Base-by-base conservation (phyloP, 2,888 invertebrate genomes). In the Cerastoderma edule region DNA sequence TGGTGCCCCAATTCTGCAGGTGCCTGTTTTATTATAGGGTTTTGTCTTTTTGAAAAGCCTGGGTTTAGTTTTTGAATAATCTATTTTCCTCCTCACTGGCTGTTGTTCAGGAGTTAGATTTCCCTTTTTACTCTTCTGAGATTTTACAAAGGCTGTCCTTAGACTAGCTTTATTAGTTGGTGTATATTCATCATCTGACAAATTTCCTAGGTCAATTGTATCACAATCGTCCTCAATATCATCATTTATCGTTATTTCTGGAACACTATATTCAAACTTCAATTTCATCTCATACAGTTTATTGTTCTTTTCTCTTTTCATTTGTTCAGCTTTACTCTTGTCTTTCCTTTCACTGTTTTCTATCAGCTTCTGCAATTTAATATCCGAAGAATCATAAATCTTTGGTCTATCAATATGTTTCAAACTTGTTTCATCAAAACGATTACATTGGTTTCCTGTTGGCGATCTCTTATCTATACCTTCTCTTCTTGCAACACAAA, bases 171-270 rank as follows among this genome's bases (percentile, higher is more conserved):
- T 69, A 35, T 66, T 66, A 24, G 16, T 46, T 46, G 67, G 73
- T 46, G 53, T 50, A 48, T 68, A 64, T 48, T 76, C 76, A 56
- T 78, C 78, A 22, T 78, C 73, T 19, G 78, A 78, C 6, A 70
- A 60, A 22, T 53, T 10, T 53, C 35, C 63, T n/a, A 56, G 56
- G 50, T 68, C 76, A 56, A 44, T 44, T 65, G 48, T 63, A 33
- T 73, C 35, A 6, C 24, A 48, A 35, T 65, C 65, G 35, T 28
- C 28, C 24, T 64, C 68, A 39, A 32, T 33, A 44, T 46, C 46
- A 30, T 54, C 68, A 27, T 16, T 39, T 24, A 27, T 8, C 6
- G 27, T 64, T 28, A n/a, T 27, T 16, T 46, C 64, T 35, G 3
- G 35, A 30, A 13, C 13, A 24, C 10, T 13, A 33, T 28, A 2